Percentiles rank a stretch among this genome's conserved stretches.
Conservation (phyloP, 1,140 invertebrate genomes). For the Oryctes rhinoceros region DNA sequence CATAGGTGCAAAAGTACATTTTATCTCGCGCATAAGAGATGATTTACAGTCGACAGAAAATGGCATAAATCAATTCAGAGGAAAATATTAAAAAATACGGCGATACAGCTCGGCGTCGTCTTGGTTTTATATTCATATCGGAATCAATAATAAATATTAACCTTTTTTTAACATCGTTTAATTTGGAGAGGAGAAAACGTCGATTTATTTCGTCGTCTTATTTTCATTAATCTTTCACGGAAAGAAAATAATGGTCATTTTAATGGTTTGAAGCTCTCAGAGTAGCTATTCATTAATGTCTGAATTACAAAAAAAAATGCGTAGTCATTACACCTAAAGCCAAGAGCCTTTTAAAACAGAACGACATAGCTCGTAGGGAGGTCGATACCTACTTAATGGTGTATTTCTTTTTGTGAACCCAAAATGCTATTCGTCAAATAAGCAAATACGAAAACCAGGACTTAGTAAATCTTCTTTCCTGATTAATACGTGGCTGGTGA, state of each 20-base stretch:
- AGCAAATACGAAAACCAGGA: too few species aligned
- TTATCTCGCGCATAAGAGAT: not conserved
- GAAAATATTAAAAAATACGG: not conserved
- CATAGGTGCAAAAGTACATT: conserved; percentile 1
- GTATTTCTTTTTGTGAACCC: not conserved
- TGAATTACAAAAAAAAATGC: not conserved
- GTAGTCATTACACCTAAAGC: not conserved
- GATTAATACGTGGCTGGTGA: too few species aligned
- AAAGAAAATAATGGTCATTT: not conserved
- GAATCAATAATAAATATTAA: too few species aligned
- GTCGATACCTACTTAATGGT: not conserved
- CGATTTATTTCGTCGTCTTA: too few species aligned
- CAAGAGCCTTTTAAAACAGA: not conserved
- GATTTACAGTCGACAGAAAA: not conserved
- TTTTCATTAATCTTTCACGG: not conserved
- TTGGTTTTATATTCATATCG: too few species aligned
- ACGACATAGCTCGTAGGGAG: not conserved
- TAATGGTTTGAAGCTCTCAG: not conserved
- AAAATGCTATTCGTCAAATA: too few species aligned
- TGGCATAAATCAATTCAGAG: not conserved
- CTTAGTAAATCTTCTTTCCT: too few species aligned
- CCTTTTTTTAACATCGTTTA: not conserved
- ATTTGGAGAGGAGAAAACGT: not conserved
- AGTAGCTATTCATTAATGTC: not conserved
- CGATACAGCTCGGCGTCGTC: not conserved